These are phyloP conservation scores for Heliocidaris erythrogramma DNA, from an alignment of 35 echinoderm and acorn worm genomes.

Conservation along the genomic window DNA sequence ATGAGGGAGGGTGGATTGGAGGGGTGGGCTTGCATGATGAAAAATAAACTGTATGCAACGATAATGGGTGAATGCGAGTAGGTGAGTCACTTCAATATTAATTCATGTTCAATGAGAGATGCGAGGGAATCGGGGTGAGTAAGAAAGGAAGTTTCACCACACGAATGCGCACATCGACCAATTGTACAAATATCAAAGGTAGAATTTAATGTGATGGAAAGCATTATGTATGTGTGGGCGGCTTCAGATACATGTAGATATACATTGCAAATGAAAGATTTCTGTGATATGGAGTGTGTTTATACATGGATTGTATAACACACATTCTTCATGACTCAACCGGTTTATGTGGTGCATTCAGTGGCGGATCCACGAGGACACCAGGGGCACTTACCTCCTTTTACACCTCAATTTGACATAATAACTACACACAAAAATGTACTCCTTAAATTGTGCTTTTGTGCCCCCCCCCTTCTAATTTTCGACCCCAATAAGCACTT, in stretches of 20 bases:
- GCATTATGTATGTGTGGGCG: neutral
- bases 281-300: neutral
- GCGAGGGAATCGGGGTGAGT: neutral
- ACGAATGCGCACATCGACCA: neutral
- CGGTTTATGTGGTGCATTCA: neutral
- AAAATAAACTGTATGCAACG: neutral
- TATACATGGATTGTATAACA: neutral
- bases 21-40: neutral
- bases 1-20: neutral
- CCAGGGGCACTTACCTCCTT: neutral
- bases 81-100: neutral
- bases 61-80: neutral
- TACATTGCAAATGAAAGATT: neutral
- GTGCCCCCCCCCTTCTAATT: no score
- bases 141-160: neutral
- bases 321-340: neutral
- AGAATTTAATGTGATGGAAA: neutral
- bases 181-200: conserved; percentile 5
- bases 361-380: neutral
- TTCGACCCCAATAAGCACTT: no score
- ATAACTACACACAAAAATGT: no score
- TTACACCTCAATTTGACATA: neutral
- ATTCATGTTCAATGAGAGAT: neutral
- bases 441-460: no score
- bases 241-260: neutral